A percentile compares a stretch with the other conserved stretches of the same genome.
Evolutionary conservation across 2,113 vertebrate species (phyloP).

Genomic region (Halichoeres trimaculatus): DNA sequence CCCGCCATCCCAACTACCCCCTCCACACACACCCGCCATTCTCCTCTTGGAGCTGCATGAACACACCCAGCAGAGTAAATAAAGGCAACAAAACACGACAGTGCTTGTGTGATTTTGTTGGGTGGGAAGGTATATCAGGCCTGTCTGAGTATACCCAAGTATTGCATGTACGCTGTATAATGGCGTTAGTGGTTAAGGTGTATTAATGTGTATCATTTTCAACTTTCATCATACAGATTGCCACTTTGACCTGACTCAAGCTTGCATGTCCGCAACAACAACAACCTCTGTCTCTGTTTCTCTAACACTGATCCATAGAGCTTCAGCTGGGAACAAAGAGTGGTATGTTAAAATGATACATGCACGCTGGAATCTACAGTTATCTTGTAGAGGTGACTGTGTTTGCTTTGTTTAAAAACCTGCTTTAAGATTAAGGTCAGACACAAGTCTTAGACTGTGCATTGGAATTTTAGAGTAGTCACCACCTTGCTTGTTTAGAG

Average conservation of each 20-base stretch:
- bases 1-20: not conserved
- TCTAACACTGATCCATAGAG: not conserved
- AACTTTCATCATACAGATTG: constrained; percentile 30
- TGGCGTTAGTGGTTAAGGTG: constrained; percentile 18
- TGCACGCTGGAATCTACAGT: not conserved
- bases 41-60: constrained; percentile 59
- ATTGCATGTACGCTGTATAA: constrained; percentile 3
- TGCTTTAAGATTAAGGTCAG: not conserved
- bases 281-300: not conserved
- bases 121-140: constrained; percentile 26
- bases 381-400: not conserved
- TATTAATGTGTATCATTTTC: constrained; percentile 38
- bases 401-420: not conserved
- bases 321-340: not conserved
- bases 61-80: constrained; percentile 76
- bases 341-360: not conserved
- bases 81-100: constrained; percentile 68
- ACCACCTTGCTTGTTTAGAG: constrained; percentile 17
- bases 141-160: constrained; percentile 13
- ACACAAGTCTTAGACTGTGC: not conserved
- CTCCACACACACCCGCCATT: constrained; percentile 49
- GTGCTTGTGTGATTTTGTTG: constrained; percentile 53
- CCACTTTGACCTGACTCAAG: not conserved
- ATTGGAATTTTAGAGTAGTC: not conserved
- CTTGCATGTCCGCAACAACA: not conserved